Evolutionary conservation across 2,797 vertebrate genomes (phyloP).

Genomic region (Galago senegalensis): DNA sequence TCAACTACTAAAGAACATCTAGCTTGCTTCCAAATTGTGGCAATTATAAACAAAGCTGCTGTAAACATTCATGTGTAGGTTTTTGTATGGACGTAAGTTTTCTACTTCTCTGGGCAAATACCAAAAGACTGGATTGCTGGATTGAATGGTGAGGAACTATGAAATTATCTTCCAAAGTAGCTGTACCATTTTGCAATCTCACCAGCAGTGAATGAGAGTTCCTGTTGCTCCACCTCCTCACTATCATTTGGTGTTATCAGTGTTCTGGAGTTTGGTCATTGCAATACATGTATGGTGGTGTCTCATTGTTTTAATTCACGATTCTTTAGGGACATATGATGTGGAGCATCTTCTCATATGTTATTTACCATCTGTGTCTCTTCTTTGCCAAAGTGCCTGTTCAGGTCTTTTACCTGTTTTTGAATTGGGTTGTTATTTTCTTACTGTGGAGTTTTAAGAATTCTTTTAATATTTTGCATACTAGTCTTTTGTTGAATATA

Average conservation of each 20-base stretch:
- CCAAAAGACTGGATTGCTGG: no score
- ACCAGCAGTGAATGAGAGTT: no score
- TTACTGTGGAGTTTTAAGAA: neutral
- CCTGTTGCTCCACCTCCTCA: fast-evolving
- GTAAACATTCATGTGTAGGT: neutral
- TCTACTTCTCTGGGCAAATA: no score
- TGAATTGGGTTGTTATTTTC: neutral
- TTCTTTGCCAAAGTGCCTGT: fast-evolving
- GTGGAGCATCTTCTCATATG: fast-evolving
- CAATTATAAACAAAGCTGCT: no score
- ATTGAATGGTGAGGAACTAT: no score
- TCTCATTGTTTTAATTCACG: no score
- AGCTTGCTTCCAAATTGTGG: no score
- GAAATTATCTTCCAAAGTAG: neutral
- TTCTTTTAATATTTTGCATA: neutral
- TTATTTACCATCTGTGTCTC: fast-evolving
- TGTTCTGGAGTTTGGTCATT: fast-evolving
- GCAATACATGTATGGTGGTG: fast-evolving
- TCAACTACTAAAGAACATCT: no score
- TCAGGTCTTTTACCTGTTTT: neutral
- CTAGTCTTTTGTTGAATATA: fast-evolving
- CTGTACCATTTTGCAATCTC: neutral
- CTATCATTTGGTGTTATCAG: no score
- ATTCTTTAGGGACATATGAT: fast-evolving
- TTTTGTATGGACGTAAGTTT: neutral